Evolutionary conservation across 2,888 invertebrate genomes (phyloP), one percentile per base, ranked within the genome.

Genomic region (Pristionchus maxplancki): DNA sequence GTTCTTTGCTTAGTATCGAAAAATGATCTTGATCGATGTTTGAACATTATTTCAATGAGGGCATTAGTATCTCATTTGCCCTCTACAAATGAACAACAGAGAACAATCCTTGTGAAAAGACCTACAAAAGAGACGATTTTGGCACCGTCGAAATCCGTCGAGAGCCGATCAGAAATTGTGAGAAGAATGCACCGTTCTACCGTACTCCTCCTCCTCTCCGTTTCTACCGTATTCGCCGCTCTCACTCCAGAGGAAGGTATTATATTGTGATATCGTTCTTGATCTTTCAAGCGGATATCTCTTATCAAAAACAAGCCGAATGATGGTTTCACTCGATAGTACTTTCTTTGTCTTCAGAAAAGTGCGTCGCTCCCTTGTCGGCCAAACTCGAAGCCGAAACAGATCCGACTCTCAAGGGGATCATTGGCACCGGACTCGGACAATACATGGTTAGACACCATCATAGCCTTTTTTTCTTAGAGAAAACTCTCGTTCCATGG

Each of bases 381-480:
- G 78, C 78, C 28, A 78, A 78, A 28, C n/a, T 78, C 24, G 78
- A 78, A 20, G 48, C 78, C 3, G 78, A 78, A 48, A 8, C 44
- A 6, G 78, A 78, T 17, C 44, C 0, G 4, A 28, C 24, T 4
- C 28, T 78, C 44, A 78, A 78, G 78, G 44, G 13, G 5, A n/a
- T 44, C 13, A n/a, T 78, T 13, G 11, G 13, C 3, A 48, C 40
- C n/a, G 78, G 44, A n/a, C 78, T 78, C 24, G 78, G 78, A n/a
- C 11, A 78, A 28, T 78, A 28, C 78, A 78, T 17, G 15, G 74
- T 74, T 3, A 40, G 74, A 28, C 20, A 67, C 15, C 11, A 31
- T 11, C 31, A 31, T 1, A 31, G 3, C 44, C 11, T n/a, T 58
- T n/a, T 58, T 24, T 24, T n/a, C 24, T 58, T n/a, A 24, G 2